Conservation (phyloP, 2,888 invertebrate genomes). For the Synergus umbraculus region DNA sequence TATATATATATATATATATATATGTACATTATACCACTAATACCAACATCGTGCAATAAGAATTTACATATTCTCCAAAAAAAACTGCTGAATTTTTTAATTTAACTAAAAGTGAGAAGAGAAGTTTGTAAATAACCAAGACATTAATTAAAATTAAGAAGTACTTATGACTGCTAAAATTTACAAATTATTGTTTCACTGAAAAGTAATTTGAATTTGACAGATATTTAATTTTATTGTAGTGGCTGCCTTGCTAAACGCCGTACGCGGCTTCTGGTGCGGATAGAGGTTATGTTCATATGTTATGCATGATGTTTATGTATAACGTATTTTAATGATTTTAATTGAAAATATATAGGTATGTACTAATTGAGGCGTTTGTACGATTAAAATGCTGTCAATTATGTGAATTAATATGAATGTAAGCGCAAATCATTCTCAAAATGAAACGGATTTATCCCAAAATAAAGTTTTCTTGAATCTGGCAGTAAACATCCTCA, state of each 20-base stretch:
- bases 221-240: not conserved
- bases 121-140: not conserved
- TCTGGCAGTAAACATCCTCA: conserved; percentile 52
- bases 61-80: not conserved
- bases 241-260: not conserved
- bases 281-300: no score
- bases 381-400: not conserved
- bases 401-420: not conserved
- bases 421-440: not conserved
- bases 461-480: conserved; percentile 9
- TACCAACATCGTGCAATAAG: not conserved
- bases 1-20: no score
- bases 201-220: not conserved
- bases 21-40: not conserved
- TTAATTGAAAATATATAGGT: not conserved
- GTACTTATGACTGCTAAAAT: not conserved
- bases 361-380: not conserved
- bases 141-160: not conserved
- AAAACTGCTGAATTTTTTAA: not conserved
- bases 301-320: not conserved
- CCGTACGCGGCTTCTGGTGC: not conserved
- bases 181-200: not conserved
- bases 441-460: not conserved
- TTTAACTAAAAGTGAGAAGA: not conserved
- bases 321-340: not conserved